phyloP scores from a whole-genome alignment of 2,797 vertebrate genomes.

The Sebastes vulpes region DNA sequence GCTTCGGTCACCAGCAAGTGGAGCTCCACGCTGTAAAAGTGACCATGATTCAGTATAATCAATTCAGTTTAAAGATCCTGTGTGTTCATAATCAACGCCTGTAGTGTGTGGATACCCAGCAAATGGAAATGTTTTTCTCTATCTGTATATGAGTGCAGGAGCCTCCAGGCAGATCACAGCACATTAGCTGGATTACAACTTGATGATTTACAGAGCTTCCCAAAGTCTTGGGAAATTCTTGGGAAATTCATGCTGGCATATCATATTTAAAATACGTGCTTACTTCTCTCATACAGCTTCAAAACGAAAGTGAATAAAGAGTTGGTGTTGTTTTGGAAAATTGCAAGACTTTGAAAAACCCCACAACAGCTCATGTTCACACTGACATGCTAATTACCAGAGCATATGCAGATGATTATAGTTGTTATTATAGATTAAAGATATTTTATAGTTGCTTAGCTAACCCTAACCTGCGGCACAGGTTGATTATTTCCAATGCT shows the following conservation, averaged over 20 bases:
- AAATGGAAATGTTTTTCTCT: not conserved
- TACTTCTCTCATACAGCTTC: not conserved
- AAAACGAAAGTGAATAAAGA: not conserved
- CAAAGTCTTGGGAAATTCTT: not conserved
- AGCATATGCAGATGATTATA: not conserved
- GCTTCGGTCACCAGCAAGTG: not conserved
- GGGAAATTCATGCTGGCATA: not conserved
- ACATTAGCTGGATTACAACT: not conserved
- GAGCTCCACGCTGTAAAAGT: not conserved
- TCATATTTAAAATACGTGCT: not conserved
- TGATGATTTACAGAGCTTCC: not conserved
- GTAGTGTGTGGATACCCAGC: not conserved
- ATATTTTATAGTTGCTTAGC: not conserved
- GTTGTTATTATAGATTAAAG: not conserved
- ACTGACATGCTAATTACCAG: not conserved
- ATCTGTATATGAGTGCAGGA: not conserved
- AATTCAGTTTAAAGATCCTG: not conserved
- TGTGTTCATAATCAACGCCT: not conserved
- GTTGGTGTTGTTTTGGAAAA: not conserved
- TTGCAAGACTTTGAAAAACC: not conserved
- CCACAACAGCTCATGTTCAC: not conserved
- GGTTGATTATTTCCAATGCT: not conserved
- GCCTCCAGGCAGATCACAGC: not conserved
- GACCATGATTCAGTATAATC: not conserved
- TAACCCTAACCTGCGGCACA: not conserved